These are phyloP conservation scores for Galleria mellonella DNA, from an alignment of 1,140 invertebrate species.

Conservation along the genomic window DNA sequence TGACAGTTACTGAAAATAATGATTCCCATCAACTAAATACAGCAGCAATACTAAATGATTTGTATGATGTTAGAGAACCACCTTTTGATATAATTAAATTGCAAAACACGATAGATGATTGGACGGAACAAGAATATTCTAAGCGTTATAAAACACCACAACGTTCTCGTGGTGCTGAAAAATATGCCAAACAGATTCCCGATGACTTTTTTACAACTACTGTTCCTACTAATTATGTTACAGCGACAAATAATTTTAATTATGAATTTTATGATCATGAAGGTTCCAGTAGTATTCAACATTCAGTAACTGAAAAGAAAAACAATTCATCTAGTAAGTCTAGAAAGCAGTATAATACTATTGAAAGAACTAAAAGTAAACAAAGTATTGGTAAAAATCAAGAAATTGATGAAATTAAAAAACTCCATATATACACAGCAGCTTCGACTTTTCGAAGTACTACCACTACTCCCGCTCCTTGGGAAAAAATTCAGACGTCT, in stretches of 20 bases:
- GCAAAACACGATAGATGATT: constrained; percentile 88
- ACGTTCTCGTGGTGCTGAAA: constrained; percentile 70
- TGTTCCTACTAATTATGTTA: constrained; percentile 43
- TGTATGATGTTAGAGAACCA: constrained; percentile 68
- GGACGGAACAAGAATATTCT: constrained; percentile 86
- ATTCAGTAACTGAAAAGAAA: constrained; percentile 54
- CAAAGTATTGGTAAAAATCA: constrained; percentile 32
- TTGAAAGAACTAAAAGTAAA: constrained; percentile 41
- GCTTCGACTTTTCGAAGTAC: constrained; percentile 49
- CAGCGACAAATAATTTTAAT: constrained; percentile 49
- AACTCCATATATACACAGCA: constrained; percentile 55
- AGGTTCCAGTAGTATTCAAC: constrained; percentile 72
- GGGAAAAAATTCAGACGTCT: constrained; percentile 80
- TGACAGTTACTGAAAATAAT: constrained; percentile 33
- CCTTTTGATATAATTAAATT: constrained; percentile 82
- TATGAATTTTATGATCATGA: constrained; percentile 74
- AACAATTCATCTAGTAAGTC: constrained; percentile 29
- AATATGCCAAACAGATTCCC: constrained; percentile 84
- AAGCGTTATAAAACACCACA: constrained; percentile 66
- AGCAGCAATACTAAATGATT: constrained; percentile 40
- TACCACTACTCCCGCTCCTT: constrained; percentile 70
- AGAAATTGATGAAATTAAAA: constrained; percentile 28
- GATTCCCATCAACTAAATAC: constrained; percentile 34
- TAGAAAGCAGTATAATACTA: constrained; percentile 44
- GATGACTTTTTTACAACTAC: constrained; percentile 83